Percentiles rank a stretch among this genome's conserved stretches.
Evolutionary conservation across 2,113 vertebrate genomes (phyloP).

Genomic region (Prunella fulvescens): DNA sequence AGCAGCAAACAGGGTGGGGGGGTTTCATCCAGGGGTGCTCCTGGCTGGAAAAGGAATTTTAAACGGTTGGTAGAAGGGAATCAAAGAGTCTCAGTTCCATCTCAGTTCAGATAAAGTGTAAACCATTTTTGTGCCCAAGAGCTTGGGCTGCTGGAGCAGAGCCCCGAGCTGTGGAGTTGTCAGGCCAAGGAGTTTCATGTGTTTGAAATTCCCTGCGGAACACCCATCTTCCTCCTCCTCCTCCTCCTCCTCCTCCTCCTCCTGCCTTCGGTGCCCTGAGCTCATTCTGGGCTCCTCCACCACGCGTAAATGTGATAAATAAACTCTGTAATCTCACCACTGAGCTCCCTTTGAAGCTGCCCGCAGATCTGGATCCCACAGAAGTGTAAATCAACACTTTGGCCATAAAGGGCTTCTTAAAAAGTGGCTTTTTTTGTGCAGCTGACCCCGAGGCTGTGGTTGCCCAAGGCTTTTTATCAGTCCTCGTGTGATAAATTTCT

Average conservation of each 20-base stretch:
- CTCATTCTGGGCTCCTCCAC: not conserved
- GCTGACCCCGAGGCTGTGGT: not conserved
- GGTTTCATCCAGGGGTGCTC: not conserved
- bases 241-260: not conserved
- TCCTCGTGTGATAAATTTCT: not conserved
- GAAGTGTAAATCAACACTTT: not conserved
- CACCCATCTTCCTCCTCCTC: not conserved
- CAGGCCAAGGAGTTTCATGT: not conserved
- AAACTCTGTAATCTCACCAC: not conserved
- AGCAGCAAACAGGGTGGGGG: not conserved
- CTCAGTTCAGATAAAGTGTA: not conserved
- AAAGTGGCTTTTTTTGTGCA: not conserved
- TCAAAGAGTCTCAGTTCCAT: not conserved
- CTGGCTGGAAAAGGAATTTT: not conserved
- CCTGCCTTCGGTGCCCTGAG: not conserved
- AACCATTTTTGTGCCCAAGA: not conserved
- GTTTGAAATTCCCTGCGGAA: not conserved
- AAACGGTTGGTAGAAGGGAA: not conserved
- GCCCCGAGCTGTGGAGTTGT: not conserved
- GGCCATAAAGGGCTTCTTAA: not conserved
- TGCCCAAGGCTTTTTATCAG: not conserved
- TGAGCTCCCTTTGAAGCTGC: conserved; percentile 1
- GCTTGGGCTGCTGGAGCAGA: not conserved
- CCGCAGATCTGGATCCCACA: not conserved
- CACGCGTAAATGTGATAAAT: not conserved